Conservation (phyloP, 2,888 invertebrate genomes). For the Bellardia bayeri region DNA sequence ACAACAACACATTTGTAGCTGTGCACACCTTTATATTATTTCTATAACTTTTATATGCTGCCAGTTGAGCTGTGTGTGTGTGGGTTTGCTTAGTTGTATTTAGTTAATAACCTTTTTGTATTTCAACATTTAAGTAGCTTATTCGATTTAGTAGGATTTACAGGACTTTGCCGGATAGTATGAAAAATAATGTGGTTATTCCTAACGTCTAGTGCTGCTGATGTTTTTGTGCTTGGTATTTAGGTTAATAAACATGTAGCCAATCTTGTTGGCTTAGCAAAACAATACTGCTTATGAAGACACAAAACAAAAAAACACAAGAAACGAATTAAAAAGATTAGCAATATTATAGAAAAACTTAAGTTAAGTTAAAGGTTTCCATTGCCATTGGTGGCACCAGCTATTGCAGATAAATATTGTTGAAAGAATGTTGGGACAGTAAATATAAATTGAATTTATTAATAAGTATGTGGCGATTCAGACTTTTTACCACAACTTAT, state of each 20-base stretch:
- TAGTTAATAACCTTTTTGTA: background rate
- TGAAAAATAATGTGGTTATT: constrained; percentile 13
- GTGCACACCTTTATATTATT: background rate
- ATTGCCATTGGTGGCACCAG: background rate
- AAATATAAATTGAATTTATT: no score
- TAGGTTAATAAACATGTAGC: background rate
- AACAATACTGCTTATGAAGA: background rate
- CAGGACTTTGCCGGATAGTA: background rate
- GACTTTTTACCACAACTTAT: no score
- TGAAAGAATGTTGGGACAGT: background rate
- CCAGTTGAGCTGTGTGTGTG: background rate
- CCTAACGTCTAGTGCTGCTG: background rate
- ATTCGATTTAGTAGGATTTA: constrained; percentile 13
- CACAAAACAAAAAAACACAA: background rate
- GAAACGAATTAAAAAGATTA: background rate
- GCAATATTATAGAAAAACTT: background rate
- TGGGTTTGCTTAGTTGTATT: background rate
- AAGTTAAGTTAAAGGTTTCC: background rate
- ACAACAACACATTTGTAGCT: no score
- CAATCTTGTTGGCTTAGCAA: background rate
- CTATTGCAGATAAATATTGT: background rate
- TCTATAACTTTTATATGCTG: background rate
- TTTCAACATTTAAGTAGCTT: constrained; percentile 36
- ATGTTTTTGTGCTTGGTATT: background rate
- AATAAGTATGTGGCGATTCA: no score